Evolutionary conservation across 2,888 invertebrate genomes (phyloP), one percentile per base, ranked within the genome.

Genomic region (Copidosoma aretas): DNA sequence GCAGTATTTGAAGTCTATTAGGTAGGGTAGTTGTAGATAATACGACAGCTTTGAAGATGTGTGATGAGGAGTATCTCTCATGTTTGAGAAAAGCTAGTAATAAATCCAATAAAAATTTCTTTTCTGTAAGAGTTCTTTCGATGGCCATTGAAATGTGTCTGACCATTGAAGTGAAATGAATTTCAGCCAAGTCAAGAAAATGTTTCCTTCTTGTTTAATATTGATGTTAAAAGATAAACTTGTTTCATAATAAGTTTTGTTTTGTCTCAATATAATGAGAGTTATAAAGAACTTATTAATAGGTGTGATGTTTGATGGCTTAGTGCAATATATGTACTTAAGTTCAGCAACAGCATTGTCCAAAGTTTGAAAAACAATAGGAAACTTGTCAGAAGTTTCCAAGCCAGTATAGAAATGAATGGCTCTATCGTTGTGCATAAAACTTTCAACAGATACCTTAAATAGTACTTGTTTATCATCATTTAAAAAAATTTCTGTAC

Each of bases 131-230:
- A 49, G 49, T 10, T 49, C 49, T 49, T 49, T 49, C 3, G 49
- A 49, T n/a, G 49, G 49, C 49, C 49, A 49, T 19, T 49, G 49
- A 10, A 3, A n/a, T 49, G 19, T 49, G 3, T 49, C 49, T n/a
- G 49, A 49, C 49, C 49, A 49, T 10, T 68, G 70, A 15, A 70
- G 59, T 22, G 57, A 58, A 56, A 73, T 70, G 60, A 71, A 71
- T 53, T 21, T 61, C 24, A 72, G 64, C 68, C 68, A 68, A 17
- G 71, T 70, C n/a, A 41, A 53, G 39, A 67, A 49, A 25, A 70
- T 71, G 63, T 71, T 71, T 39, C n/a, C n/a, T 49, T n/a, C 51
- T 58, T 59, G 49, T 19, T 49, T 49, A 49, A 49, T 4, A 49
- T 3, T 4, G 15, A 49, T 10, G 19, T 19, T 49, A 19, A 49